Evolutionary conservation across 1,140 invertebrate genomes (phyloP), one percentile per base, ranked within the genome.

Genomic region (Anthonomus grandis): DNA sequence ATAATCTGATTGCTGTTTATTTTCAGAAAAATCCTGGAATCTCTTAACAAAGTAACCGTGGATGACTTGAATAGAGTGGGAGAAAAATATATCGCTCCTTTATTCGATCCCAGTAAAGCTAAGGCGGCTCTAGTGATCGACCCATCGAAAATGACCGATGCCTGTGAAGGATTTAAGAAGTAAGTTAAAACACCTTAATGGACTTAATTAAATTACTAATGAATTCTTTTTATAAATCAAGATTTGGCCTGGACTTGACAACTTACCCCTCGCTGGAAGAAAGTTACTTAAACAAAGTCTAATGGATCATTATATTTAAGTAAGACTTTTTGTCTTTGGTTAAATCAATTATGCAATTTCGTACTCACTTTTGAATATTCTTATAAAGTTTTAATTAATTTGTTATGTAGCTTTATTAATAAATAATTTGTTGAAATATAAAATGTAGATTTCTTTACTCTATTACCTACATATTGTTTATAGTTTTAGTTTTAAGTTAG

Each of bases 61-160:
- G 79, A 79, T 1, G 82, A 88, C 63, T 74, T 91, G 60, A 76
- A 76, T 47, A 73, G 76, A 47, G 83, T 91, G 37, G 88, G 85
- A 4, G 66, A 75, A 18, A 81, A 81, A 64, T 92, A 91, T 75
- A 74, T 93, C 17, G 75, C 78, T 3, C 74, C 81, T 18, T 69
- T 93, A 25, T 86, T 87, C 65, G 75, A 86, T 66, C 70, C 81
- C 5, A 71, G 74, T 12, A 63, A 73, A 31, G 76, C 80, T 34
- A 83, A 82, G 64, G 82, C 84, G 34, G 80, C 83, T 31, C 72
- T 91, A 46, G 85, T 89, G 22, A 91, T 88, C 69, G 83, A 89
- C 70, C 84, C 88, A n/a, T 78, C 81, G 39, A 90, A 91, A 75
- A 80, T 85, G 31, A 68, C 79, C 13, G 84, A 89, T 69, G 76